Evolutionary conservation across 1,140 invertebrate species (phyloP).

Genomic region (Orchesella cincta): DNA sequence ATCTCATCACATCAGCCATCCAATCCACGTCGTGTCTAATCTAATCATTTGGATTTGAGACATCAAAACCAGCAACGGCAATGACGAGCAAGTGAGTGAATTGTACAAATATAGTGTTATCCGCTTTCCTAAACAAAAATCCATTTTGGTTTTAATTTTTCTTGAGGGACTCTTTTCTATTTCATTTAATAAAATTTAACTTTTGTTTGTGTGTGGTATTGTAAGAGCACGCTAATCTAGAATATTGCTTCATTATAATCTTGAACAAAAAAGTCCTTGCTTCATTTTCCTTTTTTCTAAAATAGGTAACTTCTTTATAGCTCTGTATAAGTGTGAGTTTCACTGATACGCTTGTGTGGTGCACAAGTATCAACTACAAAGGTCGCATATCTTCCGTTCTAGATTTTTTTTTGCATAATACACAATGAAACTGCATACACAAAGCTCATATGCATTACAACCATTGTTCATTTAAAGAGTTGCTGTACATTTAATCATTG

Average conservation of each 20-base stretch:
- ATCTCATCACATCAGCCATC: no score
- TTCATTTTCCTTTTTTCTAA: conserved; percentile 4
- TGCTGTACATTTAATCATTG: not conserved
- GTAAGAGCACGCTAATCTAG: not conserved
- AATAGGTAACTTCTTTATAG: conserved; percentile 1
- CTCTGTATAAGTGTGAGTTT: not conserved
- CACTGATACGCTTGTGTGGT: not conserved
- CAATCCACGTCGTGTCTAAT: no score
- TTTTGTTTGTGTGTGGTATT: not conserved
- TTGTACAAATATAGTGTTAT: not conserved
- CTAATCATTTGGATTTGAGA: not conserved
- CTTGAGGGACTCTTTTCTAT: not conserved
- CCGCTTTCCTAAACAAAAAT: not conserved
- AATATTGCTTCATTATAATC: conserved; percentile 12
- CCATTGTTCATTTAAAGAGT: not conserved
- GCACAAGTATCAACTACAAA: not conserved
- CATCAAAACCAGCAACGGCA: not conserved
- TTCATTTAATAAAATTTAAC: not conserved
- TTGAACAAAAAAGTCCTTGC: conserved; percentile 25
- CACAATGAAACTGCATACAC: not conserved
- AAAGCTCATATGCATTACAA: not conserved
- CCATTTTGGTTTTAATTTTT: not conserved
- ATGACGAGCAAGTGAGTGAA: not conserved
- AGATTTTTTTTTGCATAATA: conserved; percentile 18
- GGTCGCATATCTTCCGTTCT: conserved; percentile 24